Evolutionary conservation across 2,797 vertebrate species (phyloP).

Genomic region (Hypotaenidia philippensis): DNA sequence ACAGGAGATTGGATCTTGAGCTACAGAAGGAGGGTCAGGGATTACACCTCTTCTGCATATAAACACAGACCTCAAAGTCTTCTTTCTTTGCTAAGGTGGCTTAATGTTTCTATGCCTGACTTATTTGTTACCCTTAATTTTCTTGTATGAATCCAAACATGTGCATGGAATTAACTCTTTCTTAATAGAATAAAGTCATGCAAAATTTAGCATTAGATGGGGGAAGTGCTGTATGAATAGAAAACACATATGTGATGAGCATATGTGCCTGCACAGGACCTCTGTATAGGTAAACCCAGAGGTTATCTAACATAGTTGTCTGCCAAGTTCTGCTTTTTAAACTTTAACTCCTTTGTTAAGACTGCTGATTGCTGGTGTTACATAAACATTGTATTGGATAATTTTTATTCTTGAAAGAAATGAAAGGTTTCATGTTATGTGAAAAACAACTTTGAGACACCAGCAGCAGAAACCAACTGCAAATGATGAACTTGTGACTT

Average conservation of each 20-base stretch:
- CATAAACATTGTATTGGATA: background rate
- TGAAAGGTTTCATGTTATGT: background rate
- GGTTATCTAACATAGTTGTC: background rate
- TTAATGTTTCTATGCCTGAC: background rate
- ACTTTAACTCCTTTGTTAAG: background rate
- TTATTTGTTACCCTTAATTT: background rate
- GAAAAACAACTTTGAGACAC: background rate
- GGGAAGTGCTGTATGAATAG: background rate
- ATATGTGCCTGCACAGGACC: background rate
- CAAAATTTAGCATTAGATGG: background rate
- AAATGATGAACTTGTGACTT: background rate
- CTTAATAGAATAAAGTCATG: background rate
- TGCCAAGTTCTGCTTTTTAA: background rate
- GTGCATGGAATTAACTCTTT: background rate
- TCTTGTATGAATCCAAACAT: background rate
- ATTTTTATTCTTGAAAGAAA: background rate
- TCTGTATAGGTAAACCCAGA: background rate
- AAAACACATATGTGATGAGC: background rate
- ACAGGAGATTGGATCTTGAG: background rate
- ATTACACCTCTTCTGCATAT: background rate
- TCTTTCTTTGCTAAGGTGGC: background rate
- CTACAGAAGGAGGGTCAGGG: background rate
- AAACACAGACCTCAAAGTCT: background rate
- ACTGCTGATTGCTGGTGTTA: background rate
- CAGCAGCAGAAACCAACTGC: background rate